Conservation (phyloP, 37 sponge, comb jelly and placozoan species). For the Mnemiopsis leidyi region DNA sequence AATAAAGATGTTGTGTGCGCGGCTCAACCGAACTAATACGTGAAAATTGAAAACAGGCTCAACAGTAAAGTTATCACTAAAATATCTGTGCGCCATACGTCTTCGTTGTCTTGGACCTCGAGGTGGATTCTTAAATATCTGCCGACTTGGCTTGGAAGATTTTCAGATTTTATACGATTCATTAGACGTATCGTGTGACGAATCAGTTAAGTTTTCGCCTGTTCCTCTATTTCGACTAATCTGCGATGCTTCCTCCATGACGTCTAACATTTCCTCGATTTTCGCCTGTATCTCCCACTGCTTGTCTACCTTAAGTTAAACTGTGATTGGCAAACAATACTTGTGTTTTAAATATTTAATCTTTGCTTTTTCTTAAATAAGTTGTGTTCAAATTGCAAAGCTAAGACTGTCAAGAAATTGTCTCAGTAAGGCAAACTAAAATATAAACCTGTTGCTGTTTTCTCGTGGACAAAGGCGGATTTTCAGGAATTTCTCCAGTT, state of each 20-base stretch:
- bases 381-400: too few relatives aligned
- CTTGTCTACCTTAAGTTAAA: not conserved
- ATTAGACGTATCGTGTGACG: too few relatives aligned
- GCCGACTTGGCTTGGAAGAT: not conserved
- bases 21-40: not conserved
- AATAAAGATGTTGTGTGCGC: too few relatives aligned
- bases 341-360: not conserved
- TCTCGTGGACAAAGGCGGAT: not conserved
- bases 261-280: not conserved
- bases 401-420: too few relatives aligned
- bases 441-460: not conserved
- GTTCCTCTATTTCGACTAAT: not conserved
- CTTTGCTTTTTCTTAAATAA: too few relatives aligned
- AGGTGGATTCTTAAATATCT: too few relatives aligned
- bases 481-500: not conserved
- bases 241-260: not conserved
- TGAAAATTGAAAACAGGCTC: not conserved
- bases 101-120: too few relatives aligned
- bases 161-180: too few relatives aligned
- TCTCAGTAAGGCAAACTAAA: too few relatives aligned
- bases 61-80: not conserved
- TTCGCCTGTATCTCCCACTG: slow-evolving; percentile 15
- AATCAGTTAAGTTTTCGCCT: too few relatives aligned
- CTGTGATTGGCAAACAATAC: not conserved
- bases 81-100: not conserved